Evolutionary conservation across 2,113 vertebrate genomes (phyloP), one percentile per base, ranked within the genome.

Genomic region (Calyptommatus sinebrachiatus): DNA sequence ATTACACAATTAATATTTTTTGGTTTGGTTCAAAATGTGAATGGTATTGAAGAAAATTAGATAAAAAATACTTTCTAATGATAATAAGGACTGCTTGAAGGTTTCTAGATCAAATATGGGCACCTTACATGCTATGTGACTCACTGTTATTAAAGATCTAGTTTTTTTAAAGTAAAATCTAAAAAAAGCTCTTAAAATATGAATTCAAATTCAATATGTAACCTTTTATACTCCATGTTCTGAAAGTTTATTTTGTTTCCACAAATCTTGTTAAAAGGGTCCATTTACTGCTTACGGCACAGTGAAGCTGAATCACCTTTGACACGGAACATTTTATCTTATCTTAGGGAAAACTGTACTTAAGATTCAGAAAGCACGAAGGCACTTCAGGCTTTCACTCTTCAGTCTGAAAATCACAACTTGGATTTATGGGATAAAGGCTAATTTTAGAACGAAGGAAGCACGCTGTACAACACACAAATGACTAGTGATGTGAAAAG

Each of bases 281-380:
- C 5, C 66, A 8, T 66, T 60, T 29, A 9, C 29, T 29, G 31
- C 28, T 79, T 90, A 14, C 0, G 31, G n/a, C 53, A 89, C 80
- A 71, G 24, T 21, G 62, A 70, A 74, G 84, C 71, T 81, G 8
- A 84, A 85, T 86, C 82, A 61, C 77, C 75, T 90, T 87, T 81
- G 48, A 78, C 89, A 72, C 82, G 22, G 81, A 78, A n/a, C 78
- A 79, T 65, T 41, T 87, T 35, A 79, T 77, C 24, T 5, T 78
- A 86, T 85, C 87, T 77, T 73, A 45, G 53, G 69, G 29, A 88
- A 84, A 81, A 80, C 77, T 18, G 71, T 79, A 68, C 62, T 76
- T 78, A 78, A 79, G 78, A 53, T 81, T 86, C 81, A 88, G 85
- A 83, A 65, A 90, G 78, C 57, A 88, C 50, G 76, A 91, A 87